Evolutionary conservation across 2,888 invertebrate genomes (phyloP).

Genomic region (Eudasyphora cyanicolor): DNA sequence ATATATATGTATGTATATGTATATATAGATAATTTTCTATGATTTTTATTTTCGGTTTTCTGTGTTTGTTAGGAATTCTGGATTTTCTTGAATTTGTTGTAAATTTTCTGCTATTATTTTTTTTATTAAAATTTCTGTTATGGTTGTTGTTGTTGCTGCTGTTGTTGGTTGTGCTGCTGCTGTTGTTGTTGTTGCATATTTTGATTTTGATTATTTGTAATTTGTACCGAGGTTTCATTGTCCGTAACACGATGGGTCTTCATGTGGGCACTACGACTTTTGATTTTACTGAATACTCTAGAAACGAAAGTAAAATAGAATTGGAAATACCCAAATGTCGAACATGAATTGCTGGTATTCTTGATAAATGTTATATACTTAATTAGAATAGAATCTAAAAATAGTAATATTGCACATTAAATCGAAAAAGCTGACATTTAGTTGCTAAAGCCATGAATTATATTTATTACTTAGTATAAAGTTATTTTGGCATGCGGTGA

Average conservation of each 20-base stretch:
- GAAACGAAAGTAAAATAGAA: slow-evolving; percentile 70
- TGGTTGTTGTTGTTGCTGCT: slow-evolving; percentile 51
- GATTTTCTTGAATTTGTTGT: slow-evolving; percentile 33
- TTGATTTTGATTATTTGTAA: slow-evolving; percentile 64
- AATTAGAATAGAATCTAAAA: not conserved
- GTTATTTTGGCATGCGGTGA: not conserved
- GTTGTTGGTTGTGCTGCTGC: slow-evolving; percentile 57
- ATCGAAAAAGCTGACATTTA: not conserved
- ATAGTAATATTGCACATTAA: no score
- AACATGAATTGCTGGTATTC: slow-evolving; percentile 17
- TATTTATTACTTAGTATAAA: not conserved
- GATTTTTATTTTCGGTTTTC: slow-evolving; percentile 15
- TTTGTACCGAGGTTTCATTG: slow-evolving; percentile 82
- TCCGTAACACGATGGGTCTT: slow-evolving; percentile 97
- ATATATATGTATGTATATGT: slow-evolving; percentile 13
- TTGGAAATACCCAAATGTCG: slow-evolving; percentile 9
- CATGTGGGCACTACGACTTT: slow-evolving; percentile 99
- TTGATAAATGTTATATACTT: not conserved
- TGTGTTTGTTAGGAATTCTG: slow-evolving; percentile 50
- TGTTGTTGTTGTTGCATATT: slow-evolving; percentile 64
- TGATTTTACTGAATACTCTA: slow-evolving; percentile 98
- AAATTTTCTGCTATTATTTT: slow-evolving; percentile 21
- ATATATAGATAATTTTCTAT: slow-evolving; percentile 9
- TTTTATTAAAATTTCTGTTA: slow-evolving; percentile 56
- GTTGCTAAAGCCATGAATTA: not conserved